These are phyloP conservation scores for Phrynosoma blainvillii DNA, from an alignment of 2,113 vertebrate species.

Conservation along the genomic window DNA sequence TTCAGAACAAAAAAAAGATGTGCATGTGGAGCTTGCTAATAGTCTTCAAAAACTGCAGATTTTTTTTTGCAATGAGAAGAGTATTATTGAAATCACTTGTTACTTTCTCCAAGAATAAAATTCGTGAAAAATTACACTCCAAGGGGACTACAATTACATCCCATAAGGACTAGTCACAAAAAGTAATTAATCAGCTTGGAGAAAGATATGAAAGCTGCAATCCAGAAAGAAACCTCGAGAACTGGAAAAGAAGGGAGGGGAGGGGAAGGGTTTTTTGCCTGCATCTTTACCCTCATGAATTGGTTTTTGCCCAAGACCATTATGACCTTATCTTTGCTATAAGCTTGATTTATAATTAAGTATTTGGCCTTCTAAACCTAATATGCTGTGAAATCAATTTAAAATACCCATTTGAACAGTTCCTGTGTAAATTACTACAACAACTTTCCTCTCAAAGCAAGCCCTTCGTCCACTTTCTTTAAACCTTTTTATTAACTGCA, in stretches of 20 bases:
- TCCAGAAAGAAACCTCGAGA: not conserved
- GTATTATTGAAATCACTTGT: too few species aligned
- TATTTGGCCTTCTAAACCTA: not conserved
- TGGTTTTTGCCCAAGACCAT: not conserved
- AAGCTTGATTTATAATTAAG: constrained; percentile 11
- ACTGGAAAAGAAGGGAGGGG: not conserved
- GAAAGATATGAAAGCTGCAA: not conserved
- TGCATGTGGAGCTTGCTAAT: too few species aligned
- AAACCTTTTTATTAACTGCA: constrained; percentile 37
- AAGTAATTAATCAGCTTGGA: too few species aligned
- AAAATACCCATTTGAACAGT: not conserved
- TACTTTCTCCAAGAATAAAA: too few species aligned
- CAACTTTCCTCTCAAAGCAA: constrained; percentile 9
- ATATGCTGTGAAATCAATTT: not conserved
- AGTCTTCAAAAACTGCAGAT: too few species aligned
- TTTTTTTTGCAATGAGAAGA: too few species aligned
- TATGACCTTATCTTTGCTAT: not conserved
- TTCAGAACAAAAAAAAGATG: too few species aligned
- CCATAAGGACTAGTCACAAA: too few species aligned
- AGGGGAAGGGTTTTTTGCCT: not conserved
- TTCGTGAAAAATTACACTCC: too few species aligned
- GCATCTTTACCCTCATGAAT: not conserved
- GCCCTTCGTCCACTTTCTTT: constrained; percentile 13
- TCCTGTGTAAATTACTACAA: not conserved
- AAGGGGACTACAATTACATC: too few species aligned